A percentile compares a stretch with the other conserved stretches of the same genome.
phyloP scores from a whole-genome alignment of 2,888 invertebrate genomes.

The Aricia artaxerxes region DNA sequence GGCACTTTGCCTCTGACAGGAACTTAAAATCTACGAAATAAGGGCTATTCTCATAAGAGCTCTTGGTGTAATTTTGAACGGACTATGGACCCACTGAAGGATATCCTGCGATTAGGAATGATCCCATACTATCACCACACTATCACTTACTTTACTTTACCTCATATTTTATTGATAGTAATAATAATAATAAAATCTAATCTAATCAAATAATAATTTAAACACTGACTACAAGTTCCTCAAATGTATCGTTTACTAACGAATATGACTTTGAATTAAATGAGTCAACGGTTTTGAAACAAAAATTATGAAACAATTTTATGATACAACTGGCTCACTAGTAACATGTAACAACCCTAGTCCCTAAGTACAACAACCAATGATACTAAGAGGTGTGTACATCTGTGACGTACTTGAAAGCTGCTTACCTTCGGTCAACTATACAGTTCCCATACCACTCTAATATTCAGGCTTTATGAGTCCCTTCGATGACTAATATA shows the following conservation, averaged over 20 bases:
- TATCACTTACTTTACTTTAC: neutral
- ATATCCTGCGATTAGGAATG: neutral
- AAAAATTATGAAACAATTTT: no score
- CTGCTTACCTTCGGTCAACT: slow-evolving; percentile 67
- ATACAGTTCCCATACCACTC: slow-evolving; percentile 49
- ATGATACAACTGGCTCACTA: no score
- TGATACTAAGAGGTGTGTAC: slow-evolving; percentile 48
- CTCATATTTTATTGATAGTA: neutral
- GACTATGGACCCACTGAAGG: neutral
- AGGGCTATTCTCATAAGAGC: neutral
- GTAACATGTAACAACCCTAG: neutral
- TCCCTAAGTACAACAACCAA: slow-evolving; percentile 1
- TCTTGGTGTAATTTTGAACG: neutral
- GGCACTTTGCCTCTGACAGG: neutral
- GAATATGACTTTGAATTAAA: no score
- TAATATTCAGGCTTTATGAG: slow-evolving; percentile 27
- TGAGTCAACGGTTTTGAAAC: no score
- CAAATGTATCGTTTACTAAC: no score
- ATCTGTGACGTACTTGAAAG: slow-evolving; percentile 54
- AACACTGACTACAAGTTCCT: no score
- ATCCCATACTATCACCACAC: neutral
- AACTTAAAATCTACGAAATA: neutral
- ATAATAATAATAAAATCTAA: no score
- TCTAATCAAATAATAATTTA: no score
- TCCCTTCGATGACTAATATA: slow-evolving; percentile 21